These are phyloP conservation scores for Drosophila fungiperda DNA, from an alignment of 2,888 invertebrate genomes.

Conservation along the genomic window DNA sequence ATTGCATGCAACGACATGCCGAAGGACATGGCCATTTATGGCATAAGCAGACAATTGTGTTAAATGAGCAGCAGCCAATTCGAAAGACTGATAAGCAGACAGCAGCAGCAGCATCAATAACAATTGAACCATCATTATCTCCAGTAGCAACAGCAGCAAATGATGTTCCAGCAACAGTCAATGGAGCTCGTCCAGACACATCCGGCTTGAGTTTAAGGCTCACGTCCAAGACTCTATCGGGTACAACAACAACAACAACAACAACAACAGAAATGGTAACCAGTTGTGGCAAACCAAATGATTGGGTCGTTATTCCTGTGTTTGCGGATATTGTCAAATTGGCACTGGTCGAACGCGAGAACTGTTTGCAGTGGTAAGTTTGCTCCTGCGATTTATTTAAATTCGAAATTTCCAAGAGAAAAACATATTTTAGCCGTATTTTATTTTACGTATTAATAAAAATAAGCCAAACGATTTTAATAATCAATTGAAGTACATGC, in stretches of 20 bases:
- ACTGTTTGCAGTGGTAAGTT: constrained; percentile 84
- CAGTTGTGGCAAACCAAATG: constrained; percentile 31
- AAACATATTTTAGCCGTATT: background rate
- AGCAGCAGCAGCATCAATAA: constrained; percentile 25
- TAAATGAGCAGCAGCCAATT: constrained; percentile 77
- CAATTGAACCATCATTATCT: constrained; percentile 35
- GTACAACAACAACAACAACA: constrained; percentile 4
- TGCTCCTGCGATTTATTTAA: background rate
- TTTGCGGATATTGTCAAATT: constrained; percentile 85
- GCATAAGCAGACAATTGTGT: constrained; percentile 84
- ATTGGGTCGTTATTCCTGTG: constrained; percentile 85
- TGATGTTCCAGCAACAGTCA: constrained; percentile 33
- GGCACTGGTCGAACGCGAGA: constrained; percentile 84
- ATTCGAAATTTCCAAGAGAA: background rate
- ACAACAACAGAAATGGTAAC: constrained; percentile 15
- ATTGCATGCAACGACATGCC: constrained; percentile 85
- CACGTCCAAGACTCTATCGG: constrained; percentile 1
- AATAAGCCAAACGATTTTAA: background rate
- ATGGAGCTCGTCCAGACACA: constrained; percentile 33
- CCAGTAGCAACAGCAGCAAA: constrained; percentile 22
- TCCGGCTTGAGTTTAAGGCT: constrained; percentile 45
- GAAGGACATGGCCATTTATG: constrained; percentile 85
- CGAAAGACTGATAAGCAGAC: constrained; percentile 45
- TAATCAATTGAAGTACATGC: background rate
- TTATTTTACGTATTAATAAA: background rate